These are phyloP conservation scores for Crossocerus cetratus DNA, from an alignment of 2,888 invertebrate species.

Conservation along the genomic window DNA sequence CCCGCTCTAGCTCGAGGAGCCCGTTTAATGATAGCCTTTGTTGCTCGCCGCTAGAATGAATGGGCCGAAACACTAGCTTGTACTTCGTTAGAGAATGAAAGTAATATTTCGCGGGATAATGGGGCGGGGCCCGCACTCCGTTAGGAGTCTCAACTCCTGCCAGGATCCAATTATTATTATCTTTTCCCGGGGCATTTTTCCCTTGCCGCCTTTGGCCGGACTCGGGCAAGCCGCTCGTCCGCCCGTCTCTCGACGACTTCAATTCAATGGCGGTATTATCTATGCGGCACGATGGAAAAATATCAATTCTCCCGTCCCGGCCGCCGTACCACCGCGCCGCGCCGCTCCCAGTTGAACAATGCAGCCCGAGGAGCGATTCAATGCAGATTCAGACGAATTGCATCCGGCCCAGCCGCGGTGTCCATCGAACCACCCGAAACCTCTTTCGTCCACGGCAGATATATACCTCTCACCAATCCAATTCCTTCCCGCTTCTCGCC, in stretches of 20 bases:
- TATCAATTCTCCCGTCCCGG: conserved; percentile 61
- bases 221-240: background rate
- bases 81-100: conserved; percentile 55
- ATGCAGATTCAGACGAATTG: conserved; percentile 64
- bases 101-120: conserved; percentile 60
- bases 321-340: conserved; percentile 39
- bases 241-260: conserved; percentile 35
- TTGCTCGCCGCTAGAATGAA: conserved; percentile 42
- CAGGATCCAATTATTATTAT: conserved; percentile 63
- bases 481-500: background rate
- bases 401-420: conserved; percentile 49
- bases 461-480: conserved; percentile 33
- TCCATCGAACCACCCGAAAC: conserved; percentile 36
- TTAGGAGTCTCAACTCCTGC: conserved; percentile 46
- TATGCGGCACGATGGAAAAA: conserved; percentile 58
- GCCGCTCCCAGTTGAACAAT: conserved; percentile 56
- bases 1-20: conserved; percentile 28
- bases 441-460: conserved; percentile 25
- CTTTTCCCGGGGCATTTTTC: conserved; percentile 17
- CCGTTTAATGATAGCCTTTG: conserved; percentile 54
- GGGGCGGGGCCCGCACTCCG: conserved; percentile 41
- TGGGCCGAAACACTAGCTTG: conserved; percentile 40
- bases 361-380: conserved; percentile 54
- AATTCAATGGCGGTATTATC: conserved; percentile 60
- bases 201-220: conserved; percentile 4